These are phyloP conservation scores for Neogale vison DNA, from an alignment of 2,113 vertebrate species.

Conservation along the genomic window DNA sequence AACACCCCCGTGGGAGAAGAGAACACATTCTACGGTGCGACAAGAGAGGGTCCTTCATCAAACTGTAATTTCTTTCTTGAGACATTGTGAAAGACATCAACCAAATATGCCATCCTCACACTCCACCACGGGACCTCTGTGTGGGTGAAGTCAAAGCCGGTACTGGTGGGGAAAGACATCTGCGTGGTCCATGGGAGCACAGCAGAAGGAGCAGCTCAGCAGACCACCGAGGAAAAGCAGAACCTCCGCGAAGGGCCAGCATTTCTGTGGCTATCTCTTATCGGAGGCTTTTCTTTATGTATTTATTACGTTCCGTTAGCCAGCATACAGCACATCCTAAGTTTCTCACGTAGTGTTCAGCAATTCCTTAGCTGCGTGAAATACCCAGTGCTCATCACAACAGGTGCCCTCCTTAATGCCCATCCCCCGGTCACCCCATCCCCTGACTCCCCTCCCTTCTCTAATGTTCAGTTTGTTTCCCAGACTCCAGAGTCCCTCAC, in stretches of 20 bases:
- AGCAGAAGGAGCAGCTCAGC: not conserved
- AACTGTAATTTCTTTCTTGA: not conserved
- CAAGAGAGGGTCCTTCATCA: not conserved
- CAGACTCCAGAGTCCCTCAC: too few species aligned
- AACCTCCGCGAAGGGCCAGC: not conserved
- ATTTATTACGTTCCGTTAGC: too few species aligned
- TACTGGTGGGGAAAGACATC: not conserved
- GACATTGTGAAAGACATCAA: not conserved
- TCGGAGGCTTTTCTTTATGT: too few species aligned
- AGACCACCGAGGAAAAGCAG: not conserved
- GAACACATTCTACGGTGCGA: not conserved
- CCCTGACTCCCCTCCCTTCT: too few species aligned
- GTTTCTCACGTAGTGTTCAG: too few species aligned
- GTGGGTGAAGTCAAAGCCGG: fast-evolving
- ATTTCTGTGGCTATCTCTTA: not conserved
- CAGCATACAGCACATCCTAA: too few species aligned
- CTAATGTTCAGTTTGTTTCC: too few species aligned
- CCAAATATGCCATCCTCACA: not conserved
- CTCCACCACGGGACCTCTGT: fast-evolving
- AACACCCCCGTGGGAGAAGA: slow-evolving; percentile 80
- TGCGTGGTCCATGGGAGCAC: fast-evolving
- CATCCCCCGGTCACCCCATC: too few species aligned
- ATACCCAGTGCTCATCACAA: too few species aligned
- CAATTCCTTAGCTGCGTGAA: too few species aligned
- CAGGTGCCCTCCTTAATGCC: too few species aligned